phyloP scores from a whole-genome alignment of 2,888 invertebrate genomes.

The Maniola hyperantus region DNA sequence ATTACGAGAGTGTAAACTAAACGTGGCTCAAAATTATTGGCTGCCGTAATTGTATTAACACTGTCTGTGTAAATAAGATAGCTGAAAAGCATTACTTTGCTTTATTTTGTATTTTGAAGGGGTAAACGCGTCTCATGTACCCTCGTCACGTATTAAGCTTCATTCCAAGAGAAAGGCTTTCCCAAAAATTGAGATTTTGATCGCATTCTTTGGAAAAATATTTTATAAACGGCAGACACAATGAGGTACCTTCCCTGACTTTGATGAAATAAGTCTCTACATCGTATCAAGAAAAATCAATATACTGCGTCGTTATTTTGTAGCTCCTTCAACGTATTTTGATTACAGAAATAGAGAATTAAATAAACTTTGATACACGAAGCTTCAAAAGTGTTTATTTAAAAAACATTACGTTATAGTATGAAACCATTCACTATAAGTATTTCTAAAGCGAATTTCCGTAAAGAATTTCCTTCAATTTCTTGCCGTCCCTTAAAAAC shows the following conservation, averaged over 20 bases:
- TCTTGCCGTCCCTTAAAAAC: too few species aligned
- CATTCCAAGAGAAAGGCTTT: constrained; percentile 34
- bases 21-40: constrained; percentile 30
- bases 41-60: constrained; percentile 45
- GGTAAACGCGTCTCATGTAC: constrained; percentile 35
- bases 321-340: neutral
- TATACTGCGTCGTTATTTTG: constrained; percentile 4
- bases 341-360: neutral
- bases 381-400: too few species aligned
- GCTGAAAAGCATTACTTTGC: constrained; percentile 39
- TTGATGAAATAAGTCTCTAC: constrained; percentile 14
- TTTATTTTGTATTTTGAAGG: constrained; percentile 39
- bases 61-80: constrained; percentile 52
- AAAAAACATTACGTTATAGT: too few species aligned
- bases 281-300: constrained; percentile 15
- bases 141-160: constrained; percentile 40
- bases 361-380: neutral
- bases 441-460: neutral
- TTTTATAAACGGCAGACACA: constrained; percentile 21
- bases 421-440: too few species aligned
- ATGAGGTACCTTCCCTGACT: constrained; percentile 20
- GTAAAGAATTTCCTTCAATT: neutral
- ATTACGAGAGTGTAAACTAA: neutral
- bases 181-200: constrained; percentile 37
- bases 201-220: constrained; percentile 30